Evolutionary conservation across 1,140 invertebrate genomes (phyloP), one percentile per base, ranked within the genome.

Genomic region (Drosophila setifemur): DNA sequence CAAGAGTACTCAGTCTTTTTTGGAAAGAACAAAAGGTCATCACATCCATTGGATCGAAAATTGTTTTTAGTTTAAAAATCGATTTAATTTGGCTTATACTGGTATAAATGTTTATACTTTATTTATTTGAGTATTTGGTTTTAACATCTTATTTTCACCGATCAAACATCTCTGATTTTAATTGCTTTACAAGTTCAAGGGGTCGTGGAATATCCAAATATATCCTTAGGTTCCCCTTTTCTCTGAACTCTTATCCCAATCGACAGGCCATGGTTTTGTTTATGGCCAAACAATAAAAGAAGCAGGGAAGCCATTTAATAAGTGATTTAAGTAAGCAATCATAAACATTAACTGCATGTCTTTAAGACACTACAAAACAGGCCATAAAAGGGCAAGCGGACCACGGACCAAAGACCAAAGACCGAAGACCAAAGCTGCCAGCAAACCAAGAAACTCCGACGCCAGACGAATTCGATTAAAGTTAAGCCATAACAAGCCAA

Each of bases 381-480:
- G 55, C 70, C 57, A 69, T 64, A 66, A 76, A 83, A 73, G 78
- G 79, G 55, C 63, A 70, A 39, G 14, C 48, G 39, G 39, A 42
- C 19, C 43, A 39, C 26, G 28, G 31, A 19, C 21, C 25, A 43
- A 19, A 42, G 40, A 25, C 48, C 25, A 40, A 23, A 49, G 39
- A 55, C 21, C 28, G 39, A 25, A 2, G 16, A 37, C 33, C n/a
- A n/a, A n/a, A n/a, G n/a, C n/a, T n/a, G n/a, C 14, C 35, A 52
- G 21, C 26, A 28, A 28, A 40, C 25, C 50, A 43, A 53, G 21
- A 26, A 63, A 49, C 60, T 49, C 26, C 58, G 61, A 64, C 58
- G 61, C 53, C 79, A 78, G 70, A 75, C 64, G 61, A 79, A 86
- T 85, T 85, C 72, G 81, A 85, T 85, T 79, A 86, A 81, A 86